Evolutionary conservation across 35 echinoderm and acorn worm species (phyloP).

Genomic region (Ophiothrix spiculata): DNA sequence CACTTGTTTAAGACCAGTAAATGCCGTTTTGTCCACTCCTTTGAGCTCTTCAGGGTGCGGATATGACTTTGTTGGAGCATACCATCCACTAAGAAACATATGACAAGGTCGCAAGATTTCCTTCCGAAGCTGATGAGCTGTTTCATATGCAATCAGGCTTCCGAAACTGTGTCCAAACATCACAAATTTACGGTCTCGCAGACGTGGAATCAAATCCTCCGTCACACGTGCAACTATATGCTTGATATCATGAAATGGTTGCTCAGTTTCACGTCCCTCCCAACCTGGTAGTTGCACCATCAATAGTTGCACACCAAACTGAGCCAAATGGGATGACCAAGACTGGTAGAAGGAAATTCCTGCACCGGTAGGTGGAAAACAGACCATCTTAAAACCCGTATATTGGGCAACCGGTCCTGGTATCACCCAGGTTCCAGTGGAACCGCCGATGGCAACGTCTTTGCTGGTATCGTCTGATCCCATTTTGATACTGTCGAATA

Average conservation of each 20-base stretch:
- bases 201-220: not conserved
- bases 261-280: constrained; percentile 41
- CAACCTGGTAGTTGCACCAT: constrained; percentile 34
- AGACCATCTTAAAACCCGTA: not conserved
- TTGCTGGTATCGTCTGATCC: not conserved
- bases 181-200: constrained; percentile 1
- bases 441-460: not conserved
- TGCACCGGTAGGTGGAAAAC: constrained; percentile 29
- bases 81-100: constrained; percentile 31
- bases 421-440: not conserved
- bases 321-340: not conserved
- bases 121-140: constrained; percentile 19
- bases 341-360: constrained; percentile 17
- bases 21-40: not conserved
- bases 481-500: not conserved
- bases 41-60: constrained; percentile 25
- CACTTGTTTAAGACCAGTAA: not conserved
- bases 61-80: constrained; percentile 37
- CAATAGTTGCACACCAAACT: constrained; percentile 12
- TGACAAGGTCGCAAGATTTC: constrained; percentile 10
- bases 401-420: too few species aligned
- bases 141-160: constrained; percentile 37
- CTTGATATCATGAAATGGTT: not conserved
- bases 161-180: constrained; percentile 48
- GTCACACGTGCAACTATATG: constrained; percentile 3